phyloP scores from a whole-genome alignment of 2,888 invertebrate species.

The Philaethria dido region DNA sequence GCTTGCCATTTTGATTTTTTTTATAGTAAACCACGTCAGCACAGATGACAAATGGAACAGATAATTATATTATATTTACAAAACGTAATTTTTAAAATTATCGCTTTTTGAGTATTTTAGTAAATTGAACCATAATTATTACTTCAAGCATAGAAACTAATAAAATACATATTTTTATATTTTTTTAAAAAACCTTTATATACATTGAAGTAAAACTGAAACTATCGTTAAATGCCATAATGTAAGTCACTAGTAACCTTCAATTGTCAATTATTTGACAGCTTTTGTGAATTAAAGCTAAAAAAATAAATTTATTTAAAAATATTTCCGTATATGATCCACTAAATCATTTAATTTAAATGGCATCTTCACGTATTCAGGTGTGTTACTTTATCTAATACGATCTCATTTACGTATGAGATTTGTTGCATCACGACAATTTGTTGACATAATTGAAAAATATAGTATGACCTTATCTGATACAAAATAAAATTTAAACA shows the following conservation, averaged over 20 bases:
- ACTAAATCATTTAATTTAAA: constrained; percentile 56
- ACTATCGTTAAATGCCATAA: background rate
- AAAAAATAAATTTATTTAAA: constrained; percentile 26
- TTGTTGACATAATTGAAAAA: constrained; percentile 35
- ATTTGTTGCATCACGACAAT: constrained; percentile 53
- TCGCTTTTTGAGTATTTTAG: background rate
- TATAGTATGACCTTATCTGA: constrained; percentile 51
- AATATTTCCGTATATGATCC: constrained; percentile 49
- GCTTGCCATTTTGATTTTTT: constrained; percentile 52
- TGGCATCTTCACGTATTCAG: constrained; percentile 75
- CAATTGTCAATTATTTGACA: constrained; percentile 34
- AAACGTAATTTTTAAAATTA: background rate
- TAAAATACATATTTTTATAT: no score
- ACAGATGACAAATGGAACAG: constrained; percentile 39
- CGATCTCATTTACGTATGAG: constrained; percentile 14
- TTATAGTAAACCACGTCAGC: constrained; percentile 52
- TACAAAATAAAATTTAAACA: constrained; percentile 15
- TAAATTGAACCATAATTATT: background rate
- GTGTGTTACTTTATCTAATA: constrained; percentile 47
- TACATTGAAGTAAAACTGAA: no score
- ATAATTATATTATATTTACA: background rate
- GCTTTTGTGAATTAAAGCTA: constrained; percentile 8
- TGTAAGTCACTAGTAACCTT: constrained; percentile 31
- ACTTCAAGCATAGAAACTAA: no score
- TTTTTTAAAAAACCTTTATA: no score